Base-by-base conservation (phyloP, 2,113 vertebrate genomes). In the Oostethus manadensis region DNA sequence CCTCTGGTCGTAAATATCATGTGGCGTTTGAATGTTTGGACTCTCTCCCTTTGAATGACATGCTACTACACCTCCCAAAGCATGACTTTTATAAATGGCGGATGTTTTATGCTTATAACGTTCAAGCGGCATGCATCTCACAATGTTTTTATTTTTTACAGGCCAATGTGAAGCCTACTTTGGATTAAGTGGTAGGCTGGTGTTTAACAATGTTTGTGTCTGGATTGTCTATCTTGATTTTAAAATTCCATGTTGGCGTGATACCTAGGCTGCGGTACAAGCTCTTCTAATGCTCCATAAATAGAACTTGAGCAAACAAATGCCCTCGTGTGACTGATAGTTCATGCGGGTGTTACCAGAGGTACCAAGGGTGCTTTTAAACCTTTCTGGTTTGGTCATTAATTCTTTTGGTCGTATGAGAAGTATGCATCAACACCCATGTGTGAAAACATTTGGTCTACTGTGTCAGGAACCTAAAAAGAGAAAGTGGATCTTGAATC, bases 221-320 rank as follows among this genome's bases (percentile, higher is more conserved):
- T 1, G 38, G 1, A 42, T 42, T 3, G 38, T 14, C 38, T 42
- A 42, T 14, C 38, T 42, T 42, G 38, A 42, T 42, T 1, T 14
- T 50, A 16, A 50, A 7, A 62, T 10, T 56, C 51, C 51, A 44
- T 65, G 7, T 3, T 48, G 33, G 40, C 62, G 72, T 68, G 57
- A 56, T 60, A 71, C 29, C 21, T 48, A 38, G n/a, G 71, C 69
- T 63, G 54, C 17, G 21, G 20, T 57, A 38, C 60, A 46, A 54
- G 74, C 51, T 73, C 42, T 10, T 51, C 68, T 49, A 58, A 6
- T 45, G 60, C 71, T 81, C 76, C 66, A 66, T 55, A 81, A 79
- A 84, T 79, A 81, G 76, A 73, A 58, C 47, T 60, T 43, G 44
- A 66, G 60, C 56, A 48, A 65, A 64, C 64, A 72, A 76, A 72